Evolutionary conservation across 2,888 invertebrate genomes (phyloP), one percentile per base, ranked within the genome.

Genomic region (Drosophila antonietae): DNA sequence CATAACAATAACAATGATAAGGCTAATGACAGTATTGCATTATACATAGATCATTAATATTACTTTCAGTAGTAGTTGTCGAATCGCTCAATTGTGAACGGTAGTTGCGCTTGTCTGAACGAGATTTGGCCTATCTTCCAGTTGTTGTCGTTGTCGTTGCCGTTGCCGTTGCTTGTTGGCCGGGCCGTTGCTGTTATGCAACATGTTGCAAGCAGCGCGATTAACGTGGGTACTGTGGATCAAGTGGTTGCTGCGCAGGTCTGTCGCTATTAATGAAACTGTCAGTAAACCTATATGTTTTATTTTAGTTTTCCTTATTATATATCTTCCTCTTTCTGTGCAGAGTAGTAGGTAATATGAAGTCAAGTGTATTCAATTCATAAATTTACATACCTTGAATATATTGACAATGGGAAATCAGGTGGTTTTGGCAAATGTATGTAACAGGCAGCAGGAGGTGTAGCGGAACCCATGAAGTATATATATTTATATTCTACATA

Each of bases 161-260:
- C 4, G 12, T 14, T 18, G 51, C 10, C 5, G 28, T 28, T 28
- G 28, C 5, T 5, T 28, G 28, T 28, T 28, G 49, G 2, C 7
- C 33, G 31, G 31, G 8, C 28, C 4, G 56, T 56, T 20, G 9
- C 20, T 15, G 56, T 49, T 49, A 31, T 33, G 56, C 41, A 56
- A 56, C 56, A 31, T 31, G 56, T 15, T 20, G 37, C 53, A 37
- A 39, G 31, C 18, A n/a, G 15, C 39, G 18, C 28, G n/a, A 0
- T 18, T 12, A 18, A 33, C 0, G 15, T 6, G 37, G 15, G 10
- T 23, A 23, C n/a, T 15, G 8, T 20, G 37, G 12, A 9, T 37
- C 52, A 37, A 23, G 51, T 51, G 51, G 33, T 14, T 9, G 51
- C 33, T 18, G 49, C 2, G 12, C 52, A 35, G 35, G 9, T 53